Evolutionary conservation across 2,888 invertebrate species (phyloP), one percentile per base, ranked within the genome.

Genomic region (Acronicta psi): DNA sequence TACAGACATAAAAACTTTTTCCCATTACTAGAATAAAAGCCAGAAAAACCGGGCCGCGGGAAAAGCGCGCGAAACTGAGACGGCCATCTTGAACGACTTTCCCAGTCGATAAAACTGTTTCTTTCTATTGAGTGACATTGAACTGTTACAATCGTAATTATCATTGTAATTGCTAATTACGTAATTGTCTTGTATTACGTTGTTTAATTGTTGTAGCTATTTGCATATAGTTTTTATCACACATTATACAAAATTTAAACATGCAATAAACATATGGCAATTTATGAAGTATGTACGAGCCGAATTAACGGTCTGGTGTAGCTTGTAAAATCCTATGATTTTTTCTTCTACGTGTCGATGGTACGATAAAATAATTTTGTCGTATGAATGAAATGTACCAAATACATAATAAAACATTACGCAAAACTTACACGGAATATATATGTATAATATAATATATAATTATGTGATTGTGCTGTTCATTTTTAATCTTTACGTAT

Each of bases 21-120:
- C 74, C 63, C 78, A 78, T 77, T 66, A 69, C 64, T 50, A 72
- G 70, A 43, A 50, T 73, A 70, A 50, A 58, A 75, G 69, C 59
- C 37, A 68, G 77, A 75, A 69, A 75, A 74, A 79, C 75, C 57
- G 54, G 66, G 77, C 72, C 68, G 67, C 53, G 77, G 58, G 74
- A 84, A 86, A 84, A 79, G 74, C 73, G 75, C 79, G 80, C 77
- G 74, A 77, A 81, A 58, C 56, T 52, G 8, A 56, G 38, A 4
- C 44, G 43, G 58, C 77, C 77, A 77, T 84, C 65, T 80, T 79
- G 59, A 25, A 70, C 55, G 55, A 77, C 82, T 86, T 86, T 87
- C 85, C 75, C 80, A 63, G 60, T 68, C 71, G 58, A 73, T 75
- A 59, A 54, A 65, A 47, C 57, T 43, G 59, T 69, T 65, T 68